Evolutionary conservation across 2,113 vertebrate genomes (phyloP).

Genomic region (Sigmodon hispidus): DNA sequence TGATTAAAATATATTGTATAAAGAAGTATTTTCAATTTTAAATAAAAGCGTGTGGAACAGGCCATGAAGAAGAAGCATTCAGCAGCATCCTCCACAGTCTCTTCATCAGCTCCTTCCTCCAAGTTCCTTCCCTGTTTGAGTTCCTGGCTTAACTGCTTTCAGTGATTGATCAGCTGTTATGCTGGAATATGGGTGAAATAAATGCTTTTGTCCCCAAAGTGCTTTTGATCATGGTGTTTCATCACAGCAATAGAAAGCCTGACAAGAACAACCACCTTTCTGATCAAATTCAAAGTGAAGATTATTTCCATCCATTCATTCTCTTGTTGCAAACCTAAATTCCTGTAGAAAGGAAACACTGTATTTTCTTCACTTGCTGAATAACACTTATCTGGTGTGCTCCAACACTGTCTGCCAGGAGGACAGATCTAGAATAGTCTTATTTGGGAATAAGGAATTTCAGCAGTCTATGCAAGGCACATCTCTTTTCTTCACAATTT

Average conservation of each 20-base stretch:
- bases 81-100: not conserved
- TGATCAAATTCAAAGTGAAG: not conserved
- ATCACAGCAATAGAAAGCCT: not conserved
- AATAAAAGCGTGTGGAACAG: not conserved
- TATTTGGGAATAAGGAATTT: not conserved
- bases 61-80: not conserved
- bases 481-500: not conserved
- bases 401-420: not conserved
- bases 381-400: not conserved
- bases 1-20: not conserved
- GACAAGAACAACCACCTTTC: not conserved
- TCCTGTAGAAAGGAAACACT: not conserved
- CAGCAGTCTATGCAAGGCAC: not conserved
- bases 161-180: not conserved
- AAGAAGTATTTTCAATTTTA: not conserved
- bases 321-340: not conserved
- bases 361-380: not conserved
- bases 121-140: not conserved
- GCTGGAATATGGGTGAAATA: too few relatives aligned
- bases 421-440: slow-evolving; percentile 5
- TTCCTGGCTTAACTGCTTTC: not conserved
- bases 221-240: not conserved
- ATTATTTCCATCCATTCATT: not conserved
- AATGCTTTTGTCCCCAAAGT: not conserved
- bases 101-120: not conserved